Evolutionary conservation across 2,888 invertebrate genomes (phyloP).

Genomic region (Hirtodrosophila confusa): DNA sequence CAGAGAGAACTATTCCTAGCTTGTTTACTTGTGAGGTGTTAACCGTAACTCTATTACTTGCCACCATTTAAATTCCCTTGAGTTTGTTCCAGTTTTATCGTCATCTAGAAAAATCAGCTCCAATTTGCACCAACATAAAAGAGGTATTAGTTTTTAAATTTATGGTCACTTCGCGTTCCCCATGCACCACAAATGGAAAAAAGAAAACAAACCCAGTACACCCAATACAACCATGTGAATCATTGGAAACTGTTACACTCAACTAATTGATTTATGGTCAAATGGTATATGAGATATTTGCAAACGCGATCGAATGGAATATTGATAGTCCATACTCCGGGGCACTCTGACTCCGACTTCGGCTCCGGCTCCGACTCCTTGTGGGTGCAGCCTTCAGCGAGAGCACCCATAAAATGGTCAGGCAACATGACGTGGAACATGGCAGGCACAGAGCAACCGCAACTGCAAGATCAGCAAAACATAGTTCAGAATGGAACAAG

Average conservation of each 20-base stretch:
- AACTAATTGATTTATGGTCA: slow-evolving; percentile 71
- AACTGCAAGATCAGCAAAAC: slow-evolving; percentile 22
- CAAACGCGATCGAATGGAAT: slow-evolving; percentile 39
- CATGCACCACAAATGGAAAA: slow-evolving; percentile 36
- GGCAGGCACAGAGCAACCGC: slow-evolving; percentile 14
- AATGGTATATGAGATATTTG: slow-evolving; percentile 42
- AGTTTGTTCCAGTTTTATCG: slow-evolving; percentile 32
- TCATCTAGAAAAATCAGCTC: slow-evolving; percentile 29
- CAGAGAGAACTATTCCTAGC: slow-evolving; percentile 4
- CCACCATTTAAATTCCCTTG: slow-evolving; percentile 32
- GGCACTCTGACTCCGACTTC: not conserved
- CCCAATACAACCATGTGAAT: not conserved
- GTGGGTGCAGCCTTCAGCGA: slow-evolving; percentile 55
- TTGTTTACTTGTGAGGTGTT: slow-evolving; percentile 31
- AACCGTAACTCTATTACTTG: slow-evolving; percentile 2
- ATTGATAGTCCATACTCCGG: slow-evolving; percentile 17
- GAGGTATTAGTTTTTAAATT: slow-evolving; percentile 57
- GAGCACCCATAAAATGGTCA: slow-evolving; percentile 44
- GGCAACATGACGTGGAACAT: slow-evolving; percentile 53
- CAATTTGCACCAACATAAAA: slow-evolving; percentile 68
- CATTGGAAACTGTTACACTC: slow-evolving; percentile 59
- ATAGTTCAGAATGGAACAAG: slow-evolving; percentile 51
- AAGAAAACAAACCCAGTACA: slow-evolving; percentile 12
- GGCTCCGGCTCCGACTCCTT: slow-evolving; percentile 12
- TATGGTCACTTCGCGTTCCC: slow-evolving; percentile 55